These are phyloP conservation scores for Melanostoma scalare DNA, from an alignment of 2,888 invertebrate species.

Conservation along the genomic window DNA sequence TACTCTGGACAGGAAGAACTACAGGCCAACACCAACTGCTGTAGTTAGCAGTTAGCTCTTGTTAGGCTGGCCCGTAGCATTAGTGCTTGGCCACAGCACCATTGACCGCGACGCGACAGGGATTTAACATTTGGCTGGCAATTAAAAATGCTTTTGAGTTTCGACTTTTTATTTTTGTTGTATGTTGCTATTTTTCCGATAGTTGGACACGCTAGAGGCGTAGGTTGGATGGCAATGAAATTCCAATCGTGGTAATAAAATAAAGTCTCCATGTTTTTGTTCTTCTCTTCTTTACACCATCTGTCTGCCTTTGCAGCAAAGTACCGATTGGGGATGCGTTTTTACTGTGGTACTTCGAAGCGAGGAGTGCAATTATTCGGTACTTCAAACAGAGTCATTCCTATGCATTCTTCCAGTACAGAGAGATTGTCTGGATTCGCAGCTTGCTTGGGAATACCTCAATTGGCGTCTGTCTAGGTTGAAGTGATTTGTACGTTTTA, in stretches of 20 bases:
- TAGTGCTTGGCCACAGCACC: conserved; percentile 36
- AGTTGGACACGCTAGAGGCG: conserved; percentile 44
- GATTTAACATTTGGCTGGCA: conserved; percentile 66
- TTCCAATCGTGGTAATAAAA: conserved; percentile 66
- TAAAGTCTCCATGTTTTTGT: conserved; percentile 19
- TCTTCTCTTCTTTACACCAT: background rate
- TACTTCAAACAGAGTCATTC: conserved; percentile 50
- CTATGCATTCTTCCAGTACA: conserved; percentile 4
- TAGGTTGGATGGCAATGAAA: conserved; percentile 61
- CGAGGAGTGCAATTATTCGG: conserved; percentile 49
- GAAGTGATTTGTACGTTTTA: conserved; percentile 33
- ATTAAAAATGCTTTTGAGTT: conserved; percentile 60
- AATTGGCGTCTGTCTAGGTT: conserved; percentile 21
- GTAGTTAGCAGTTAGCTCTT: conserved; percentile 5
- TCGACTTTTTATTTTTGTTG: conserved; percentile 9
- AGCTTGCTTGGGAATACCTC: conserved; percentile 16
- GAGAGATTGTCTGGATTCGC: background rate
- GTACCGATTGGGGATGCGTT: conserved; percentile 25
- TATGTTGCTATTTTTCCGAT: conserved; percentile 19
- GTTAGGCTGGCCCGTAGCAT: conserved; percentile 19
- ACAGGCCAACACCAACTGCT: conserved; percentile 9
- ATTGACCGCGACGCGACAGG: conserved; percentile 61
- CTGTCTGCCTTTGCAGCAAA: conserved; percentile 5
- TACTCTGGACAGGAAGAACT: conserved; percentile 28
- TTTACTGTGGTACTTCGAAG: conserved; percentile 33